phyloP scores from a whole-genome alignment of 2,888 invertebrate species.

The Meteorus cinctellus region DNA sequence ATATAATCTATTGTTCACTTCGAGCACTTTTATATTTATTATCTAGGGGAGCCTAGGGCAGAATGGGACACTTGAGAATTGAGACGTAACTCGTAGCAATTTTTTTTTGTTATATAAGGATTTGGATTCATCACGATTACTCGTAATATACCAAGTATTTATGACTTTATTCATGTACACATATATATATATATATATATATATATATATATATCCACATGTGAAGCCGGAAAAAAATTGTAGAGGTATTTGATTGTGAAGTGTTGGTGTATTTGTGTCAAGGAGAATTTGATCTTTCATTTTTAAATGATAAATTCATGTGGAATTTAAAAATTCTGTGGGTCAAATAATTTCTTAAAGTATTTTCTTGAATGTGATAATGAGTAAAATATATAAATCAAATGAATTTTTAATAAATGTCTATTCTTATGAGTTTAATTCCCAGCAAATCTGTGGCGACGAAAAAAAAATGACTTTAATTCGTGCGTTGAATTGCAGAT shows the following conservation, averaged over 20 bases:
- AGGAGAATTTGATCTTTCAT: too few relatives aligned
- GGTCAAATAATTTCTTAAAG: not conserved
- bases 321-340: not conserved
- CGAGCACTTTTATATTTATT: constrained; percentile 10
- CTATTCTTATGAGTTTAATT: too few relatives aligned
- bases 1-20: constrained; percentile 13
- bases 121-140: constrained; percentile 4
- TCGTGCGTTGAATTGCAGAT: too few relatives aligned
- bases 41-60: not conserved
- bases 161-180: not conserved
- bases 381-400: not conserved
- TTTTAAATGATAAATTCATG: not conserved
- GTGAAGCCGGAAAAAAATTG: not conserved
- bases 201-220: not conserved
- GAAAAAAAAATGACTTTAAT: too few relatives aligned
- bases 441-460: too few relatives aligned
- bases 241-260: not conserved
- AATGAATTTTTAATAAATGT: not conserved
- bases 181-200: not conserved
- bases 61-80: constrained; percentile 8
- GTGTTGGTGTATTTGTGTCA: not conserved
- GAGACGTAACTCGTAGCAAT: constrained; percentile 3
- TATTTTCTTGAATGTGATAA: not conserved
- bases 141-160: not conserved
- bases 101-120: constrained; percentile 2